Percentiles rank a stretch among this genome's conserved stretches.
Conservation (phyloP, 1,140 invertebrate genomes). For the Drosophila pseudoobscura region DNA sequence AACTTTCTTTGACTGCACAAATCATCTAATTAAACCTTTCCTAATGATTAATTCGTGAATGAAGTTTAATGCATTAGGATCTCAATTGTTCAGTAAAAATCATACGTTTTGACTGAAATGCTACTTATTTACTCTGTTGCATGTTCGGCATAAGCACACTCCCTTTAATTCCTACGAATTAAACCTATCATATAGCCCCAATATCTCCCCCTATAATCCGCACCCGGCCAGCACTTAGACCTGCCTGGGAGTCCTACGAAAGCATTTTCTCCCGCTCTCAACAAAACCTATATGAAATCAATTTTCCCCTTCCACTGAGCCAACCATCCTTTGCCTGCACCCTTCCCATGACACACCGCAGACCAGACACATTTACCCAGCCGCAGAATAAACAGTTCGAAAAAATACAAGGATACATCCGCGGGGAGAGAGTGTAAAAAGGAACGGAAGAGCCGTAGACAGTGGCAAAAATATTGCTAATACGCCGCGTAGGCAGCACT, state of each 20-base stretch:
- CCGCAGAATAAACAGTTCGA: constrained; percentile 51
- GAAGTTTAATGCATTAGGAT: too few species aligned
- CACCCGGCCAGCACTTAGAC: not conserved
- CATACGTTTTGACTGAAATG: too few species aligned
- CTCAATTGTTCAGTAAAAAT: too few species aligned
- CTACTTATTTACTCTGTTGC: too few species aligned
- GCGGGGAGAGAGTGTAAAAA: constrained; percentile 7
- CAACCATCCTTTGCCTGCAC: constrained; percentile 15
- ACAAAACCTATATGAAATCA: constrained; percentile 58
- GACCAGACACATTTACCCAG: constrained; percentile 60
- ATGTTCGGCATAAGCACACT: not conserved
- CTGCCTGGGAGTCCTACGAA: not conserved
- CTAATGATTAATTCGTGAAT: too few species aligned
- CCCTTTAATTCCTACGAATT: not conserved
- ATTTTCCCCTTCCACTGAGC: constrained; percentile 33
- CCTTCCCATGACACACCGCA: constrained; percentile 34
- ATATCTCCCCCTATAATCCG: not conserved
- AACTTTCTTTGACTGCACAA: too few species aligned
- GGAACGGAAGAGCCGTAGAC: constrained; percentile 56
- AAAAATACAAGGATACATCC: constrained; percentile 26
- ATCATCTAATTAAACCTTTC: too few species aligned
- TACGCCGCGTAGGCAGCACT: constrained; percentile 67
- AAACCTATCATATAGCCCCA: not conserved
- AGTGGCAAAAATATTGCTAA: constrained; percentile 76
- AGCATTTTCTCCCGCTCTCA: constrained; percentile 12